A percentile compares a stretch with the other conserved stretches of the same genome.
phyloP scores from a whole-genome alignment of 2,888 invertebrate genomes.

The Coelogynopora nodosa region DNA sequence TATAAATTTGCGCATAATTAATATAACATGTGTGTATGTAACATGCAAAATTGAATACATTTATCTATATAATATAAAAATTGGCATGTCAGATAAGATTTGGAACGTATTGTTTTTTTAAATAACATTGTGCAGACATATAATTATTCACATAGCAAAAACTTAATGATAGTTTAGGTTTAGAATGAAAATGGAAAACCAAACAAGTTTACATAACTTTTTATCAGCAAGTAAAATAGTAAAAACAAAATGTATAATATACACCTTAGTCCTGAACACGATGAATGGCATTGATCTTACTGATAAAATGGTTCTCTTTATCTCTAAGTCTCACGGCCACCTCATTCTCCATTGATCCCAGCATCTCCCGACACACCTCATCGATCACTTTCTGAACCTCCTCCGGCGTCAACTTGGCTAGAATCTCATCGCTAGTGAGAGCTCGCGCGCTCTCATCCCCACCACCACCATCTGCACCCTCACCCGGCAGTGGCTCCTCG shows the following conservation, averaged over 20 bases:
- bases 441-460: neutral
- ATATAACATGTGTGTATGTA: too few species aligned
- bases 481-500: neutral
- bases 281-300: neutral
- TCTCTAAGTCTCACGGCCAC: neutral
- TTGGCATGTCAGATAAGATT: too few species aligned
- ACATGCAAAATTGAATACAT: too few species aligned
- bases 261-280: neutral
- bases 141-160: too few species aligned
- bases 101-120: too few species aligned
- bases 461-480: neutral
- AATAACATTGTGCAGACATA: too few species aligned
- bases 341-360: neutral
- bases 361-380: neutral
- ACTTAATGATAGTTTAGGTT: too few species aligned
- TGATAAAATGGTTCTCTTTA: neutral
- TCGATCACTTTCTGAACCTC: neutral
- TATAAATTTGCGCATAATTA: too few species aligned
- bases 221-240: too few species aligned
- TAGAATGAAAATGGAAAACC: too few species aligned
- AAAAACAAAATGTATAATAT: neutral
- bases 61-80: too few species aligned
- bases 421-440: neutral
- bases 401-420: neutral
- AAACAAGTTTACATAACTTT: too few species aligned